Evolutionary conservation across 2,113 vertebrate species (phyloP), one percentile per base, ranked within the genome.

Genomic region (Ptilonorhynchus violaceus): DNA sequence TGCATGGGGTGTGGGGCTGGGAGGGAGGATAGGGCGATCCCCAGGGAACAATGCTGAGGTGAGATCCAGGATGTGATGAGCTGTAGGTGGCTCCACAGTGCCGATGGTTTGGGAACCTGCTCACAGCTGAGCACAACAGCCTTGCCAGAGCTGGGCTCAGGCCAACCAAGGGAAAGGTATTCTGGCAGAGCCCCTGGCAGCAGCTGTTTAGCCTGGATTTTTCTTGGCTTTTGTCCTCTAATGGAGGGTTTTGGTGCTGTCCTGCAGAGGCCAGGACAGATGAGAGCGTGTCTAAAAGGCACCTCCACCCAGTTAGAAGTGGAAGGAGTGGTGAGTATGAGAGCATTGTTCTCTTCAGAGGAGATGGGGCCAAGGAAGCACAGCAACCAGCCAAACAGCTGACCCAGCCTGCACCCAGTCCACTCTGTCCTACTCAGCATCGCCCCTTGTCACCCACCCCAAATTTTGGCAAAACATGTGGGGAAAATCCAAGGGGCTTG

Each of bases 321-420:
- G 25, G 89, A 88, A 76, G 47, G 15, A 88, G 24, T 2, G 2
- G 46, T 0, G 0, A 22, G 8, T 35, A 35, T 1, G 7, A 59
- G 18, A 73, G 49, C 31, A 60, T 13, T 24, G 18, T 33, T 66
- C 80, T 77, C 55, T 83, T 88, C 33, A 28, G 62, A 88, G 49
- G 19, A 85, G 28, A 39, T 4, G 11, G 14, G 18, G 13, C 60
- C 0, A 2, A 41, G 28, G 56, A 85, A 76, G 35, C 49, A 42
- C 41, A 82, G 53, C 15, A 22, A 58, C 11, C 42, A 81, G 42
- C 20, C 3, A 2, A 74, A 33, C 23, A 55, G 44, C 44, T 64
- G 75, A 47, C 17, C 23, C 27, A 64, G 53, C 30, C 68, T 53
- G 15, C 4, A 22, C 28, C 64, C 33, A 2, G 0, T 7, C 53